These are phyloP conservation scores for Urocolius indicus DNA, from an alignment of 2,113 vertebrate species.

Conservation along the genomic window DNA sequence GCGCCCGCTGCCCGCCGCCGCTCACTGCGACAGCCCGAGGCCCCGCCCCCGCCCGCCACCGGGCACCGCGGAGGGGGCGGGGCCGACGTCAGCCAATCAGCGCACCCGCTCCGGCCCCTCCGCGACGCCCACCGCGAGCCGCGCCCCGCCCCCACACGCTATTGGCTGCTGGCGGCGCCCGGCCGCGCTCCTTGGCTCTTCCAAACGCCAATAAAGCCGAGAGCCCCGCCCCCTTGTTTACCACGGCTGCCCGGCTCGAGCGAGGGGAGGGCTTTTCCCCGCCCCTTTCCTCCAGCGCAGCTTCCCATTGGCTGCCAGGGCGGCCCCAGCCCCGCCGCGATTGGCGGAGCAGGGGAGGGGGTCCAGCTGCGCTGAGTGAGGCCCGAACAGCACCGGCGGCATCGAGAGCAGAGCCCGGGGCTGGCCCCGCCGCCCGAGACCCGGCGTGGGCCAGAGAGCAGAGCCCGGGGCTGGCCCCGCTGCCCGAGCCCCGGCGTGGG, in stretches of 20 bases:
- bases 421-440: fast-evolving
- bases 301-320: background rate
- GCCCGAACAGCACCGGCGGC: too few relatives aligned
- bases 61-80: background rate
- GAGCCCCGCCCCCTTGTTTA: constrained; percentile 41
- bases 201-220: background rate
- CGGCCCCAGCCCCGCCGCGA: background rate
- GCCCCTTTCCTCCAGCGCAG: background rate
- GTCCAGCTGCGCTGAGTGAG: too few relatives aligned
- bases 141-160: background rate
- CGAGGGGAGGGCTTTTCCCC: fast-evolving
- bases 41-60: background rate
- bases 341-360: background rate
- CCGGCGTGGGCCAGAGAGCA: too few relatives aligned
- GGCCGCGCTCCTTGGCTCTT: background rate
- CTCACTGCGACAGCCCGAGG: constrained; percentile 57
- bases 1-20: background rate
- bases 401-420: too few relatives aligned
- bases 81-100: background rate
- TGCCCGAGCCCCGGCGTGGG: too few relatives aligned
- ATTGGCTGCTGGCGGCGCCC: fast-evolving
- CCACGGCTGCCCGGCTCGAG: background rate
- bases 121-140: background rate
- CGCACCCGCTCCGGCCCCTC: fast-evolving
- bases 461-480: too few relatives aligned